These are phyloP conservation scores for Parazoanthus atlanticus DNA, from an alignment of 92 coral and sea anemone genomes.

Conservation along the genomic window DNA sequence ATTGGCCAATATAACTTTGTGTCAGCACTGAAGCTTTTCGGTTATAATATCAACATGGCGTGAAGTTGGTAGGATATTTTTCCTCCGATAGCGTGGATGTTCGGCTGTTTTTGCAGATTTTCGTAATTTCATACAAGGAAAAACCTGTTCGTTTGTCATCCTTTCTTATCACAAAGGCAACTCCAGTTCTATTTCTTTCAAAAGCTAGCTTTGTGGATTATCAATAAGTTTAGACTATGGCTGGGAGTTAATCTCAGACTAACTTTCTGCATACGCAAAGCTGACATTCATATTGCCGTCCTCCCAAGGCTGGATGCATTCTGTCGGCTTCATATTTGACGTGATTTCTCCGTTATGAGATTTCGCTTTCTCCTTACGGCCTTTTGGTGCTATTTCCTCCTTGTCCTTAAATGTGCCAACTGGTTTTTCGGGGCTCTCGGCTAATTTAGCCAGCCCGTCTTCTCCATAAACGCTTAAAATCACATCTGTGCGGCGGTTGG, in stretches of 20 bases:
- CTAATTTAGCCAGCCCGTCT: conserved; percentile 17
- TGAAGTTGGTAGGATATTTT: not conserved
- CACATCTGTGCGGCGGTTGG: conserved; percentile 39
- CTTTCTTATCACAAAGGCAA: not conserved
- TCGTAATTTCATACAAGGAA: not conserved
- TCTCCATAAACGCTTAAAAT: conserved; percentile 45
- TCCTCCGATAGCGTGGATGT: not conserved
- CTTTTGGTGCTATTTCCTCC: not conserved
- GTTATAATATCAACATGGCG: too few species aligned
- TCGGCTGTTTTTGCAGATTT: not conserved
- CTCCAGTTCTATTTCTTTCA: not conserved
- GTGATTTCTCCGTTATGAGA: not conserved
- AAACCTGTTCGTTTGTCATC: not conserved
- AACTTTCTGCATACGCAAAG: conserved; percentile 21
- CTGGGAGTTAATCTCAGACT: not conserved
- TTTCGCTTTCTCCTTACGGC: not conserved
- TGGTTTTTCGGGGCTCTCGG: conserved; percentile 7
- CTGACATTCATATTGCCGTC: conserved; percentile 20
- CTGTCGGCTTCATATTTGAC: not conserved
- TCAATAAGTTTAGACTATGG: not conserved
- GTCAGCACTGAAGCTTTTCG: not conserved
- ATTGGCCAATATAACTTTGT: too few species aligned
- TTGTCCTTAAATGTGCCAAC: conserved; percentile 17
- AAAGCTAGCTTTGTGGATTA: not conserved
- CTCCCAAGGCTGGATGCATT: not conserved